Conservation (phyloP, 1,140 invertebrate genomes). For the Musca vetustissima region DNA sequence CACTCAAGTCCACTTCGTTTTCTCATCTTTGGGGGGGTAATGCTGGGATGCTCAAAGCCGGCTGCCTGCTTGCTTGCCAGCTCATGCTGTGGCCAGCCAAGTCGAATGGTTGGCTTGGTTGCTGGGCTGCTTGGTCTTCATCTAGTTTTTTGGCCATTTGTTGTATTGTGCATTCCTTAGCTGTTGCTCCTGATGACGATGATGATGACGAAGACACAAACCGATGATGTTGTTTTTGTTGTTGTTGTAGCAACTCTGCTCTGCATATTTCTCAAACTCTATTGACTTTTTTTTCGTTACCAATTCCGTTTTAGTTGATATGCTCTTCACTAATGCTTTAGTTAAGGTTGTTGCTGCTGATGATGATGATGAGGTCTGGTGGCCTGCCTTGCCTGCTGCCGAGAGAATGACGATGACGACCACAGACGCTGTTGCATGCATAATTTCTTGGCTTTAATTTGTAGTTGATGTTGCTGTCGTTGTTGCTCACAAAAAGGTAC, state of each 20-base stretch:
- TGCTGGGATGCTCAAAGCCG: too few species aligned
- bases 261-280: conserved; percentile 19
- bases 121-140: too few species aligned
- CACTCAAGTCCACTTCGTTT: conserved; percentile 20
- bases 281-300: conserved; percentile 23
- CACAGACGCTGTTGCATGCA: conserved; percentile 23
- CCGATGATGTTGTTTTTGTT: background rate
- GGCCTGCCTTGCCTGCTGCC: background rate
- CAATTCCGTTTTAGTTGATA: conserved; percentile 13
- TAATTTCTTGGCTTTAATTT: conserved; percentile 18
- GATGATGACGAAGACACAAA: too few species aligned
- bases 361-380: background rate
- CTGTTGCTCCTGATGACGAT: background rate
- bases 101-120: too few species aligned
- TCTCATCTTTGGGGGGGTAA: background rate
- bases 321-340: conserved; percentile 15
- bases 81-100: too few species aligned
- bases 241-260: background rate
- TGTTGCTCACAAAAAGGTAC: background rate
- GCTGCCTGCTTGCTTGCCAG: too few species aligned
- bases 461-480: background rate
- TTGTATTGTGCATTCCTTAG: background rate
- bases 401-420: conserved; percentile 15
- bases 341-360: conserved; percentile 8
- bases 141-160: background rate